Conservation (phyloP, 2,113 vertebrate species). For the Anser cygnoides region DNA sequence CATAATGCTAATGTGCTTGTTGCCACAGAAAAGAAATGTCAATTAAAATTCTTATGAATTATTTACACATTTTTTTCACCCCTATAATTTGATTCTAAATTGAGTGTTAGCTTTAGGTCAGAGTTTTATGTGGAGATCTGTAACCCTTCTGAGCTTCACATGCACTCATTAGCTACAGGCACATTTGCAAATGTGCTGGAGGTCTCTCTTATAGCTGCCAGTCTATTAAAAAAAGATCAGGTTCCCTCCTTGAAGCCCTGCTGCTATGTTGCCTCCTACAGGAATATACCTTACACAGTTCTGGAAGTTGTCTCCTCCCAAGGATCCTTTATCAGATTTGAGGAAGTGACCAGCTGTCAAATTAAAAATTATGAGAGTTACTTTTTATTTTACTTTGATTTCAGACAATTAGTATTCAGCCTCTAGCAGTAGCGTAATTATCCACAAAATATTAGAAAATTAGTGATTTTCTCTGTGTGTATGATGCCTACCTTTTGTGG, state of each 20-base stretch:
- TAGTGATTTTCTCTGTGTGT: neutral
- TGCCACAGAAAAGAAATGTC: conserved; percentile 57
- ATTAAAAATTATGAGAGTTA: neutral
- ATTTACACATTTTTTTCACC: conserved; percentile 11
- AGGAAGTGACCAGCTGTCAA: conserved; percentile 25
- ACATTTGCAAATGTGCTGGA: neutral
- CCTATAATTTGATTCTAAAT: conserved; percentile 26
- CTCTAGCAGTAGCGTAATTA: conserved; percentile 6
- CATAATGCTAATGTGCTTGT: conserved; percentile 35
- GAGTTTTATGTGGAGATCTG: neutral
- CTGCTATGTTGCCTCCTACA: neutral
- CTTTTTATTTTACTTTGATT: conserved; percentile 44
- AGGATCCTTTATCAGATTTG: neutral
- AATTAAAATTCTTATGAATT: conserved; percentile 67
- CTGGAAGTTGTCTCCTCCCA: neutral
- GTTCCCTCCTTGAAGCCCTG: neutral
- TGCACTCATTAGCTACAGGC: conserved; percentile 13
- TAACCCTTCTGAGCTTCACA: conserved; percentile 16
- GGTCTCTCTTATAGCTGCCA: neutral
- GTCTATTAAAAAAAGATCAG: conserved; percentile 23
- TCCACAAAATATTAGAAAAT: neutral
- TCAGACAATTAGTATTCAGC: conserved; percentile 15
- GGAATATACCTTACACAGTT: neutral
- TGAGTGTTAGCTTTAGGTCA: conserved; percentile 14
- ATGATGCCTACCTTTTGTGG: neutral